These are phyloP conservation scores for Solea solea DNA, from an alignment of 2,113 vertebrate genomes.

Conservation along the genomic window DNA sequence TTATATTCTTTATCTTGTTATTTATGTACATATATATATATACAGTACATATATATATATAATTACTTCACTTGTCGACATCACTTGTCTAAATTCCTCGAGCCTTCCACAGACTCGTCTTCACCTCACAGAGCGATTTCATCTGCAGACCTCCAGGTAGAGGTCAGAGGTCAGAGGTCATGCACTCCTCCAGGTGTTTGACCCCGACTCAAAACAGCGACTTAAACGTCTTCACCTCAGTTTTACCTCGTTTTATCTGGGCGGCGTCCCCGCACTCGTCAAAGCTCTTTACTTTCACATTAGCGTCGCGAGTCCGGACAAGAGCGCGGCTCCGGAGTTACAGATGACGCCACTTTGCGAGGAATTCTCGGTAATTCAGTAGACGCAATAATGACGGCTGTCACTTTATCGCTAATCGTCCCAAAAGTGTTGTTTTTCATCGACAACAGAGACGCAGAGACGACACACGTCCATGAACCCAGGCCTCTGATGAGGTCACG, in stretches of 20 bases:
- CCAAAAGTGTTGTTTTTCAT: slow-evolving; percentile 15
- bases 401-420: slow-evolving; percentile 21
- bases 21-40: no score
- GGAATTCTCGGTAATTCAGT: neutral
- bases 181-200: slow-evolving; percentile 26
- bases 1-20: no score
- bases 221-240: slow-evolving; percentile 6
- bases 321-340: slow-evolving; percentile 4
- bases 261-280: no score
- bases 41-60: no score
- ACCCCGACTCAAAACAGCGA: no score
- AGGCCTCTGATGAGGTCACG: slow-evolving; percentile 11
- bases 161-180: slow-evolving; percentile 46
- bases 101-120: no score
- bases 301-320: neutral
- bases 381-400: neutral
- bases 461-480: slow-evolving; percentile 38
- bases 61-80: no score
- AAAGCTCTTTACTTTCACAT: no score
- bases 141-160: slow-evolving; percentile 11
- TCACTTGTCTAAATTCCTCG: no score
- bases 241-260: slow-evolving; percentile 14
- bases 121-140: neutral
- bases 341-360: neutral
- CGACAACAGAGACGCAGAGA: slow-evolving; percentile 8